Evolutionary conservation across 2,113 vertebrate species (phyloP).

Genomic region (Empidonax traillii): DNA sequence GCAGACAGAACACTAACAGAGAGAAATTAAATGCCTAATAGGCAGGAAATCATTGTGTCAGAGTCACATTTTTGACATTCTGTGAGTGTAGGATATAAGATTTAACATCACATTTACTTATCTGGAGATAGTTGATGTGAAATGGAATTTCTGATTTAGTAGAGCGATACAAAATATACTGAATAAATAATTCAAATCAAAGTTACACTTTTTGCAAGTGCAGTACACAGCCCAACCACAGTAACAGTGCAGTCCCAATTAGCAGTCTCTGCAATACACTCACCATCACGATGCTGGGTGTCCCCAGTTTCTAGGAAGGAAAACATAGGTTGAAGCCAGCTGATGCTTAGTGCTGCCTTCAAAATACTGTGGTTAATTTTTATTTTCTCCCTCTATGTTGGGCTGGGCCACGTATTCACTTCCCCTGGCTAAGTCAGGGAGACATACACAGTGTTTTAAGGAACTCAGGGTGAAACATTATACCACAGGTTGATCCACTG

Average conservation of each 20-base stretch:
- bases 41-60: neutral
- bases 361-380: neutral
- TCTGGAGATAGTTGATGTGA: neutral
- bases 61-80: neutral
- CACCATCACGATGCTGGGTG: accelerated
- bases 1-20: neutral
- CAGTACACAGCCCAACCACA: accelerated
- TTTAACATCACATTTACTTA: neutral
- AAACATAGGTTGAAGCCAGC: accelerated
- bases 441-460: neutral
- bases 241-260: neutral
- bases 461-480: neutral
- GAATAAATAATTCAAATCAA: neutral
- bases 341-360: neutral
- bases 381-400: neutral
- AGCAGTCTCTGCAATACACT: neutral
- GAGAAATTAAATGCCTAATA: neutral
- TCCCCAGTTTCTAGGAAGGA: accelerated
- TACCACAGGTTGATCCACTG: neutral
- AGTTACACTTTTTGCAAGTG: neutral
- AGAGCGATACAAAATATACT: neutral
- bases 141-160: neutral
- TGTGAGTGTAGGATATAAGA: neutral
- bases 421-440: neutral
- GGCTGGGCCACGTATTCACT: accelerated